Conservation (phyloP, 2,113 vertebrate species). For the Gadus macrocephalus region DNA sequence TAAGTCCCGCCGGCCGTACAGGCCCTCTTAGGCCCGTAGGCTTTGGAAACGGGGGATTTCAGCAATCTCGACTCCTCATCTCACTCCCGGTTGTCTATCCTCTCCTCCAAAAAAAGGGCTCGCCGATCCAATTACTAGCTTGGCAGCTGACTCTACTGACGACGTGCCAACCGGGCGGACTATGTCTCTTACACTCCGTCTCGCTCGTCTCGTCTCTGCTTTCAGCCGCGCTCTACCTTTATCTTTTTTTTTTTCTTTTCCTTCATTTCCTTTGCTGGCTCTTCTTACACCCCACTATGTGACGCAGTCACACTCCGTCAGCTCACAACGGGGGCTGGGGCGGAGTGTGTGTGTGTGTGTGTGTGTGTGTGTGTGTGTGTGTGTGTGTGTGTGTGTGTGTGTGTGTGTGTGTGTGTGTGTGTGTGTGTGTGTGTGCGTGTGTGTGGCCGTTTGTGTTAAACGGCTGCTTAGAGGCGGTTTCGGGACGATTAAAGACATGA, state of each 20-base stretch:
- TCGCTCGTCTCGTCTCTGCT: background rate
- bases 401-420: conserved; percentile 20
- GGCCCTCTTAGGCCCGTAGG: conserved; percentile 3
- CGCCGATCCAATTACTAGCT: conserved; percentile 59
- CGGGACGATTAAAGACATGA: conserved; percentile 70
- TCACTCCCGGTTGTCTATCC: conserved; percentile 24
- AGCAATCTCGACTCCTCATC: conserved; percentile 36
- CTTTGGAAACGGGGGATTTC: conserved; percentile 47
- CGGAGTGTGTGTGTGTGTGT: conserved; percentile 1
- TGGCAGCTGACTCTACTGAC: conserved; percentile 47
- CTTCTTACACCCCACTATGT: background rate
- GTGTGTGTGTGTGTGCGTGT: conserved; percentile 35
- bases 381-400: conserved; percentile 13
- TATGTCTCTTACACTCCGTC: conserved; percentile 24
- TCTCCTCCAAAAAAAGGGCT: conserved; percentile 46
- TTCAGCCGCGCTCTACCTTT: background rate
- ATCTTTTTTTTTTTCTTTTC: background rate
- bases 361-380: background rate
- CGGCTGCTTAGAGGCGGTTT: conserved; percentile 51
- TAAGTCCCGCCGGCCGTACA: conserved; percentile 33
- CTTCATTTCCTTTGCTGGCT: background rate
- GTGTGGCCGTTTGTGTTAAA: conserved; percentile 43
- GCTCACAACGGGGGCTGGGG: background rate
- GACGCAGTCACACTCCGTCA: background rate
- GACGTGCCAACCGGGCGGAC: conserved; percentile 49